These are phyloP conservation scores for Sardinella longiceps DNA, from an alignment of 2,797 vertebrate genomes.

Conservation along the genomic window DNA sequence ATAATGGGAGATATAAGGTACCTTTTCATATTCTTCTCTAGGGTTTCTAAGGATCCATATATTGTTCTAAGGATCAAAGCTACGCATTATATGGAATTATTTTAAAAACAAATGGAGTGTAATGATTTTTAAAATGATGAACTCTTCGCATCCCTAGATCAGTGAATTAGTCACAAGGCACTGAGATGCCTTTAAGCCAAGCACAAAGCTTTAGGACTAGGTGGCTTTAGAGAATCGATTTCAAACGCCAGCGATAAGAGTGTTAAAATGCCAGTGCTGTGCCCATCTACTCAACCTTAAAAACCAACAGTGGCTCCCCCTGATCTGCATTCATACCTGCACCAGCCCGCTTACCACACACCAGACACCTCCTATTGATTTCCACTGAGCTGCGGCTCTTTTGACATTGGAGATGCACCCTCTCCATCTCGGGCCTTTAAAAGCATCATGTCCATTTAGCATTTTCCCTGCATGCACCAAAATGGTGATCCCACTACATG, in stretches of 20 bases:
- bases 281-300: not conserved
- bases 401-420: conserved; percentile 7
- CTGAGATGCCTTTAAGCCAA: not conserved
- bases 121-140: not conserved
- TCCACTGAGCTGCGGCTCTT: not conserved
- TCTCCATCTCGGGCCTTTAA: not conserved
- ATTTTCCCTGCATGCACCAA: not conserved
- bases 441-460: not conserved
- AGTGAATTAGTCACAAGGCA: not conserved
- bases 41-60: not conserved
- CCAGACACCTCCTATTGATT: conserved; percentile 1
- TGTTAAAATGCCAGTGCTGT: conserved; percentile 7
- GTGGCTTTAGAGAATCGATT: not conserved
- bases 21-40: not conserved
- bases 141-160: not conserved
- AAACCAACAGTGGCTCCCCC: not conserved
- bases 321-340: conserved; percentile 17
- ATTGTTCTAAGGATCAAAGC: not conserved
- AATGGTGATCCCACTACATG: not conserved
- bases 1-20: not conserved
- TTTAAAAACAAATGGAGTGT: no score
- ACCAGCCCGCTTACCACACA: not conserved
- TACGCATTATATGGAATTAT: not conserved
- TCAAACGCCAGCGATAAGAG: not conserved
- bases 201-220: not conserved